These are phyloP conservation scores for Phocoena phocoena DNA, from an alignment of 2,113 vertebrate genomes.

Conservation along the genomic window DNA sequence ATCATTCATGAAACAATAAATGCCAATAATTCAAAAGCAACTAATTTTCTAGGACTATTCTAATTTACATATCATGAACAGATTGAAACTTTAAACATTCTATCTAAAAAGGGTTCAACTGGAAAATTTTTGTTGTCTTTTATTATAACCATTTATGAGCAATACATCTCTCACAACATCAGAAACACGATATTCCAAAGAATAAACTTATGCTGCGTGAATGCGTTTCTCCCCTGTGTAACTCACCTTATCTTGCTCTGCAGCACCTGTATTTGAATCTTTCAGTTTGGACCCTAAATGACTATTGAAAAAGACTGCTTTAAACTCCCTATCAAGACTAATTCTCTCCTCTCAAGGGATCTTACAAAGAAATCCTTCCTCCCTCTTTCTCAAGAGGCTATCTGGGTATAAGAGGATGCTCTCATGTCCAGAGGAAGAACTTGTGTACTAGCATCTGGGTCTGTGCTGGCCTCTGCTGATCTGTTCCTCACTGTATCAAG, in stretches of 20 bases:
- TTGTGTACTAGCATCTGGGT: background rate
- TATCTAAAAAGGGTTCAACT: background rate
- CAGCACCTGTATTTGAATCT: background rate
- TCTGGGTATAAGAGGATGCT: background rate
- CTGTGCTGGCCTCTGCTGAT: background rate
- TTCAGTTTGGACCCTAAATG: background rate
- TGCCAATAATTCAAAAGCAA: slow-evolving; percentile 57
- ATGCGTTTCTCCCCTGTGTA: background rate
- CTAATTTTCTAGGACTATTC: slow-evolving; percentile 48
- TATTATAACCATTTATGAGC: background rate
- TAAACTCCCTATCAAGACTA: background rate
- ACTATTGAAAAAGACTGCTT: background rate
- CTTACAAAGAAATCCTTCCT: background rate
- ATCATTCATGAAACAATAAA: slow-evolving; percentile 57
- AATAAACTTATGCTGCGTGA: background rate
- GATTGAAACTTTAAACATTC: slow-evolving; percentile 55
- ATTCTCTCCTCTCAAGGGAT: background rate
- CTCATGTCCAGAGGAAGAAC: background rate
- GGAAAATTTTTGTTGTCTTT: background rate
- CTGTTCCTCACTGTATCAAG: too few species aligned
- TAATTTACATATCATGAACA: background rate
- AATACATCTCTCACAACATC: background rate
- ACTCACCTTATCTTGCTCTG: background rate
- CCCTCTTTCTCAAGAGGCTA: background rate
- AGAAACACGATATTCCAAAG: background rate